Percentiles rank a stretch among this genome's conserved stretches.
Conservation (phyloP, 2,113 vertebrate genomes). For the Gavialis gangeticus region DNA sequence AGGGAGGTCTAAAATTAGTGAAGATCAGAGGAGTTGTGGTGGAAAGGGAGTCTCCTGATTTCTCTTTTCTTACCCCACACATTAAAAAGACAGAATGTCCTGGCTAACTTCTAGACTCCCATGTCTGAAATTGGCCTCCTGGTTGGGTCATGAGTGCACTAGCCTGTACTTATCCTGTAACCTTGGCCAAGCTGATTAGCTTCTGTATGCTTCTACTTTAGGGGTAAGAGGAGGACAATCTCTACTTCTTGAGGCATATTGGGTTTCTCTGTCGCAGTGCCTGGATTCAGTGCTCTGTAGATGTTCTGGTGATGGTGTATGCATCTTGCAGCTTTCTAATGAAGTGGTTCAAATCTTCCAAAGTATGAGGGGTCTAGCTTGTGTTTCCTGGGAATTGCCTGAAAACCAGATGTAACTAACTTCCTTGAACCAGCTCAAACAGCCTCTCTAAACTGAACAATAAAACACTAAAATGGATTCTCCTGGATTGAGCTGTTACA, state of each 20-base stretch:
- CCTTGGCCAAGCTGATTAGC: background rate
- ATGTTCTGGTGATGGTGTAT: background rate
- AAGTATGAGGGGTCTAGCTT: background rate
- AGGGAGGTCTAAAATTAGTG: background rate
- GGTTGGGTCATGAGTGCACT: background rate
- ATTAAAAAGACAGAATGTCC: background rate
- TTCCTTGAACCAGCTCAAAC: background rate
- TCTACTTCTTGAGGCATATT: background rate
- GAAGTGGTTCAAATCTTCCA: background rate
- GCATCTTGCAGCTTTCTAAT: background rate
- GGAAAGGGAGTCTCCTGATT: background rate
- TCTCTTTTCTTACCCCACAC: background rate
- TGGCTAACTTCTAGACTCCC: background rate
- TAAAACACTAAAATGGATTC: background rate
- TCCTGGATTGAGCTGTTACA: background rate
- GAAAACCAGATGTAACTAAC: background rate
- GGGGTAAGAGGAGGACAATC: background rate
- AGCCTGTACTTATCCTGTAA: constrained; percentile 8
- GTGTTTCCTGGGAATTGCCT: background rate
- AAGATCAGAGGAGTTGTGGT: constrained; percentile 22
- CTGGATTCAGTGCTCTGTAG: background rate
- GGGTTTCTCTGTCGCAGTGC: background rate
- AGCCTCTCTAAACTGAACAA: background rate
- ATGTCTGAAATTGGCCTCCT: background rate
- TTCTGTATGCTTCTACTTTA: constrained; percentile 40